Percentiles rank a stretch among this genome's conserved stretches.
Conservation (phyloP, 2,113 vertebrate species). For the Hemibates koningsi region DNA sequence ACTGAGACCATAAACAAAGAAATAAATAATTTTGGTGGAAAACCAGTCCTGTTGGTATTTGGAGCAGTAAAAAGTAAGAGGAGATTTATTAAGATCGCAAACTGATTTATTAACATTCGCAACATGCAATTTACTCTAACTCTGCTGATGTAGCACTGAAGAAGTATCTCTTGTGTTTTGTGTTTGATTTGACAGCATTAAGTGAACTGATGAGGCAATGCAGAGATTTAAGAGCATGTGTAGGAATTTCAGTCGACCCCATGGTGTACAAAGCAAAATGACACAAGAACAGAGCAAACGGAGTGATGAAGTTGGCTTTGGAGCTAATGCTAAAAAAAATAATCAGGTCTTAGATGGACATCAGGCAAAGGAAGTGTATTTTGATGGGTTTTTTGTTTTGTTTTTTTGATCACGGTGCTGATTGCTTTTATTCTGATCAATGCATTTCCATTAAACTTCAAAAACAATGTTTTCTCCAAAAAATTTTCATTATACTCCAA, state of each 20-base stretch:
- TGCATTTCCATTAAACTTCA: background rate
- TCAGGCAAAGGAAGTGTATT: background rate
- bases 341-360: background rate
- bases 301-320: background rate
- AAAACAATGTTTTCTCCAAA: background rate
- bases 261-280: background rate
- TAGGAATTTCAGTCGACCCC: background rate
- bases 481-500: background rate
- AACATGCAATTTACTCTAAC: background rate
- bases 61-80: background rate
- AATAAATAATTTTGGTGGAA: background rate
- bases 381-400: background rate
- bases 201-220: background rate
- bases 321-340: background rate
- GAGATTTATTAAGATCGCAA: background rate
- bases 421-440: background rate
- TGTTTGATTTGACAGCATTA: background rate
- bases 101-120: background rate
- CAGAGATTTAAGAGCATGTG: background rate
- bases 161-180: background rate
- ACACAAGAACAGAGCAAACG: background rate
- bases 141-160: background rate
- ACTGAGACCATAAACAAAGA: background rate
- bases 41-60: background rate
- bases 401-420: background rate